phyloP scores from a whole-genome alignment of 2,888 invertebrate species.

The Drosophila colorata region DNA sequence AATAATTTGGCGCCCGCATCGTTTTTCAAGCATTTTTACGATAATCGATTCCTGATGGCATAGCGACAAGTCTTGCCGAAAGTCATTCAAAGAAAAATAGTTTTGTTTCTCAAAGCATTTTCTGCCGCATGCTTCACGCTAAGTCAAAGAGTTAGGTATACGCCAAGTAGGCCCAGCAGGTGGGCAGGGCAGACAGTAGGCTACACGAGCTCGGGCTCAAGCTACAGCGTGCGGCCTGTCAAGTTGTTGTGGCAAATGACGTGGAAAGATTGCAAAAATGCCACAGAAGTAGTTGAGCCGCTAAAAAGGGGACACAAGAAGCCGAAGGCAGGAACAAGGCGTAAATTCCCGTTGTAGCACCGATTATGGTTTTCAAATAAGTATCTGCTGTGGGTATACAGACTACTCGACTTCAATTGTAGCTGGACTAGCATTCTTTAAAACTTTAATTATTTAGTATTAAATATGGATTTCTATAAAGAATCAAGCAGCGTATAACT shows the following conservation, averaged over 20 bases:
- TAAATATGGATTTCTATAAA: not conserved
- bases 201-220: not conserved
- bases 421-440: not conserved
- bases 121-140: slow-evolving; percentile 35
- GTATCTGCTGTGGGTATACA: not conserved
- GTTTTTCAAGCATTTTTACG: slow-evolving; percentile 70
- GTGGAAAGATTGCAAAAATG: slow-evolving; percentile 63
- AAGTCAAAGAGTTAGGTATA: slow-evolving; percentile 50
- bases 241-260: slow-evolving; percentile 59
- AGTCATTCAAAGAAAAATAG: slow-evolving; percentile 73
- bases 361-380: slow-evolving; percentile 40
- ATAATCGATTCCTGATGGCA: slow-evolving; percentile 67
- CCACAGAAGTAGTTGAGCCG: slow-evolving; percentile 38
- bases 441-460: slow-evolving; percentile 4
- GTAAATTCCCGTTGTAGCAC: slow-evolving; percentile 11
- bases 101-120: slow-evolving; percentile 73
- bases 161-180: slow-evolving; percentile 48
- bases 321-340: slow-evolving; percentile 3
- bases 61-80: slow-evolving; percentile 45
- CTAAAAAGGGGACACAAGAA: slow-evolving; percentile 22
- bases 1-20: slow-evolving; percentile 60
- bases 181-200: slow-evolving; percentile 4
- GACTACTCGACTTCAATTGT: not conserved
- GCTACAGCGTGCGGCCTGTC: slow-evolving; percentile 30
- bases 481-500: not conserved